These are phyloP conservation scores for Porites evermanni DNA, from an alignment of 92 coral and sea anemone species.

Conservation along the genomic window DNA sequence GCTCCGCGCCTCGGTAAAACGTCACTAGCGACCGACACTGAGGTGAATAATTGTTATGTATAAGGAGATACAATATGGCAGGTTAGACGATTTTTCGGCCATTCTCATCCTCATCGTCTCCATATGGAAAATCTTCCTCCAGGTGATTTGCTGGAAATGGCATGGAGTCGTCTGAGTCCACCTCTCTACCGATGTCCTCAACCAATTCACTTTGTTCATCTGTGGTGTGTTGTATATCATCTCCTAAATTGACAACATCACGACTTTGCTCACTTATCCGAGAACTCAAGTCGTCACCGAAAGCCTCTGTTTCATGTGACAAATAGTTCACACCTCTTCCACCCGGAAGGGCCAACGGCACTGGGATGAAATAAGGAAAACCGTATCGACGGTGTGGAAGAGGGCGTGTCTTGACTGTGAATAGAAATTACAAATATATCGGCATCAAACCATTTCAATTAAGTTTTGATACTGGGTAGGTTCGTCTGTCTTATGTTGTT, in stretches of 20 bases:
- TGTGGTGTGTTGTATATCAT: constrained; percentile 64
- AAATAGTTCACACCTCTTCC: constrained; percentile 78
- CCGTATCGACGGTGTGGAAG: not conserved
- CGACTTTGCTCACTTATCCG: constrained; percentile 66
- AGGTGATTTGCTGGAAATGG: constrained; percentile 40
- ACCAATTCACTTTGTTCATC: constrained; percentile 53
- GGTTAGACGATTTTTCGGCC: not conserved
- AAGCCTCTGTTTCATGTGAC: constrained; percentile 70
- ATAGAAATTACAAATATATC: not conserved
- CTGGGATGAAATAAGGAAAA: constrained; percentile 53
- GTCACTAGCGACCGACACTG: no score
- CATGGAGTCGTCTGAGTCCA: constrained; percentile 65
- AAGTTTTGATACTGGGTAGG: no score
- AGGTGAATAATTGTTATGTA: constrained; percentile 1
- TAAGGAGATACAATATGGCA: not conserved
- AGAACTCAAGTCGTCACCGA: constrained; percentile 75
- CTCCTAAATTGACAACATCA: constrained; percentile 68
- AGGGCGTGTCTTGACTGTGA: constrained; percentile 12
- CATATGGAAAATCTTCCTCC: constrained; percentile 14
- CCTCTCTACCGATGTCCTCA: constrained; percentile 73
- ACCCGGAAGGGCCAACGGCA: constrained; percentile 68
- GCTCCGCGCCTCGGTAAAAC: no score
- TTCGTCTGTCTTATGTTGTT: not conserved
- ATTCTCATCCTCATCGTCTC: constrained; percentile 33
- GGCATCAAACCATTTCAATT: not conserved